Conservation (phyloP, 2,888 invertebrate genomes). For the Orthosia gothica region DNA sequence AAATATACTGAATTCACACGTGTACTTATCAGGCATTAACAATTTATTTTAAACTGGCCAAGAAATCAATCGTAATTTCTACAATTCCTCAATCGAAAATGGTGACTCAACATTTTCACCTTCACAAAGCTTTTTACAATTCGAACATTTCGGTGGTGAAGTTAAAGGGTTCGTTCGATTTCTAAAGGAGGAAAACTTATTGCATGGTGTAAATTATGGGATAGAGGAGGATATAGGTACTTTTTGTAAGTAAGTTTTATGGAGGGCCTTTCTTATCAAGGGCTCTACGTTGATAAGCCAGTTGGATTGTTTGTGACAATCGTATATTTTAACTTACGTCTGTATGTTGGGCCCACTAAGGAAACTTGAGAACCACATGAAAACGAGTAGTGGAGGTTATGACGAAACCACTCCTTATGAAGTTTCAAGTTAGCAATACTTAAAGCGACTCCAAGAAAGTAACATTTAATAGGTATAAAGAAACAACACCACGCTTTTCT, state of each 20-base stretch:
- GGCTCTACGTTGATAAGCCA: background rate
- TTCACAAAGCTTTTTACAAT: constrained; percentile 2
- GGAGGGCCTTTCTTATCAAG: background rate
- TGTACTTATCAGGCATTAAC: background rate
- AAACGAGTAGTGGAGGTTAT: background rate
- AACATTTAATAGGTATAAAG: background rate
- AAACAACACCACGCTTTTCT: background rate
- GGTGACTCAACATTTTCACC: constrained; percentile 1
- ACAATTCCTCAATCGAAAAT: constrained; percentile 15
- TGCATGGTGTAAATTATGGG: background rate
- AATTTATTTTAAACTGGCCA: background rate
- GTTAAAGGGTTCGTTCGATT: constrained; percentile 10
- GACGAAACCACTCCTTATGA: background rate
- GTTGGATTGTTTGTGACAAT: constrained; percentile 1
- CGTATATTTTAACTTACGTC: background rate
- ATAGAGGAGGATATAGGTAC: background rate
- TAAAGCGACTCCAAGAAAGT: background rate
- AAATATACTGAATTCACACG: too few species aligned
- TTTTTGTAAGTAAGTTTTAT: constrained; percentile 27
- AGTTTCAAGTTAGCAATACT: background rate
- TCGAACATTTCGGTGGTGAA: background rate
- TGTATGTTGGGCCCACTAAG: background rate
- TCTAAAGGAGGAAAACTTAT: constrained; percentile 29
- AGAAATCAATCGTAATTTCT: background rate
- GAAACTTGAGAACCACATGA: background rate